Evolutionary conservation across 2,888 invertebrate genomes (phyloP).

Genomic region (Eretmocerus hayati): DNA sequence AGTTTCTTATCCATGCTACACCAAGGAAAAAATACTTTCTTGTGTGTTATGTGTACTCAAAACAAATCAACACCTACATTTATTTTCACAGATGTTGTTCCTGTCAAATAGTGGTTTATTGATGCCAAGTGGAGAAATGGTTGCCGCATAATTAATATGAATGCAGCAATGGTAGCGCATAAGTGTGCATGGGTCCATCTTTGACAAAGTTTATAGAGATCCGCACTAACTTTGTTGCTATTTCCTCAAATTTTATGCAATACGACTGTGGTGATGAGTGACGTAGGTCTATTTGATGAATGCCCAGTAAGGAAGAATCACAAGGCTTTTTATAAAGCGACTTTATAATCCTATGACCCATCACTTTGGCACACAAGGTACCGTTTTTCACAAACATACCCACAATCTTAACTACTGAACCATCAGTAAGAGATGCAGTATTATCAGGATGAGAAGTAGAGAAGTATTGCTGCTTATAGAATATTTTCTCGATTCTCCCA

Average conservation of each 20-base stretch:
- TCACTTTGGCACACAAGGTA: background rate
- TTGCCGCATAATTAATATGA: background rate
- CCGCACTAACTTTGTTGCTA: conserved; percentile 2
- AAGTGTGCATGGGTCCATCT: background rate
- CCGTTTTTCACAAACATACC: background rate
- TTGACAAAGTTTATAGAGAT: background rate
- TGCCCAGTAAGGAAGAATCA: background rate
- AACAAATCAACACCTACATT: too few species aligned
- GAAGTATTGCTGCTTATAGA: background rate
- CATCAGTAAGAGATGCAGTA: background rate
- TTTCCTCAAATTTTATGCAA: background rate
- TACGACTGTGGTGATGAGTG: too few species aligned
- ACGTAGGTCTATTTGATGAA: background rate
- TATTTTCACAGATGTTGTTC: too few species aligned
- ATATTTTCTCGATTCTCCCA: too few species aligned
- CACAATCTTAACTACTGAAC: background rate
- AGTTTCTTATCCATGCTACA: background rate
- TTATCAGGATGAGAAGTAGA: background rate
- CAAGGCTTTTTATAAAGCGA: background rate
- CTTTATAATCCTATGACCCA: background rate
- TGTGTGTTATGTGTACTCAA: too few species aligned
- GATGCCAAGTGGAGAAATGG: too few species aligned
- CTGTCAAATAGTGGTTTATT: background rate
- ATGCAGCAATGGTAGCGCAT: background rate
- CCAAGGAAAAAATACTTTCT: background rate